Conservation (phyloP, 1,140 invertebrate species). For the Pseudomyrmex pallidus region DNA sequence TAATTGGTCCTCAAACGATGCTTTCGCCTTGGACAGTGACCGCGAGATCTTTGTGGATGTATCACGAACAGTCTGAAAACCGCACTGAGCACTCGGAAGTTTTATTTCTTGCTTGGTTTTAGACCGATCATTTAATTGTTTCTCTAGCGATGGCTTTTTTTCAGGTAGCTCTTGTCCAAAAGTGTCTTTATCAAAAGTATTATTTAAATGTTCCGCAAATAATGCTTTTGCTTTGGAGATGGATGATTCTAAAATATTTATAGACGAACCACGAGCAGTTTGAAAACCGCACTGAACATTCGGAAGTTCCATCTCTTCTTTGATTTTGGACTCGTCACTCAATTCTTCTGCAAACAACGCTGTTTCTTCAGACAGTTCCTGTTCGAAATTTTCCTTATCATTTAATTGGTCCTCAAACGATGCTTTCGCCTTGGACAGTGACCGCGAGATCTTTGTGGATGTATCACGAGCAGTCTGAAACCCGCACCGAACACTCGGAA, state of each 20-base stretch:
- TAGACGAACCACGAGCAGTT: too few relatives aligned
- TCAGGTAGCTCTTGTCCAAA: not conserved
- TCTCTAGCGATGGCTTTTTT: too few relatives aligned
- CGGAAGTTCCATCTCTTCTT: too few relatives aligned
- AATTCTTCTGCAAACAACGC: constrained; percentile 37
- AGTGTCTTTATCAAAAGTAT: not conserved
- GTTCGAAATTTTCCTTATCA: too few relatives aligned
- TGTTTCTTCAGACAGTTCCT: constrained; percentile 58
- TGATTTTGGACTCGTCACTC: not conserved
- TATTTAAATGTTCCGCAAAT: too few relatives aligned
- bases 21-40: constrained; percentile 55
- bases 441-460: constrained; percentile 47
- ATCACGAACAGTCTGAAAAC: constrained; percentile 72
- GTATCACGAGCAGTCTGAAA: constrained; percentile 79
- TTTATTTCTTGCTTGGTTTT: not conserved
- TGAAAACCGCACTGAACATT: not conserved
- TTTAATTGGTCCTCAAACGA: too few relatives aligned
- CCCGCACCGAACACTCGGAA: constrained; percentile 43
- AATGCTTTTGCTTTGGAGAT: too few relatives aligned
- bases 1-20: too few relatives aligned
- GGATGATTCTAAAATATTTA: not conserved
- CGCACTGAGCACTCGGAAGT: too few relatives aligned
- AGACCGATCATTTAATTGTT: not conserved
- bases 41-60: constrained; percentile 54
- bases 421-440: constrained; percentile 60